phyloP scores from a whole-genome alignment of 2,797 vertebrate genomes.

The Psittacula echo region DNA sequence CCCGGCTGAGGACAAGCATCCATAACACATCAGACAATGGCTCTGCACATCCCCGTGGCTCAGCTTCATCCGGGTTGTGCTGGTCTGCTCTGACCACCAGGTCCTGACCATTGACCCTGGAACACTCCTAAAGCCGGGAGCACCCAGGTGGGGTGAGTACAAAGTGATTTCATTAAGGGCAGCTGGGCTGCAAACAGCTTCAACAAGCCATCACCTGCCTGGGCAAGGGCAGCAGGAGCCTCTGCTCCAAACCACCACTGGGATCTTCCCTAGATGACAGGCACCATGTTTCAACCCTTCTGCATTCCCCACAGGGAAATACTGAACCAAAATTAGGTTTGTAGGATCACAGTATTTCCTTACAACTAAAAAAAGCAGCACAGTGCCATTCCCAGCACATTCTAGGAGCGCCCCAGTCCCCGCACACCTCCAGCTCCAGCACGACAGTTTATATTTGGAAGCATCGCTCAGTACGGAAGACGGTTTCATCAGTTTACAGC shows the following conservation, averaged over 20 bases:
- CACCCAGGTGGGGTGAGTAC: neutral
- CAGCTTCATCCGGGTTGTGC: neutral
- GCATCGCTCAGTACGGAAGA: neutral
- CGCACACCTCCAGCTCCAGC: neutral
- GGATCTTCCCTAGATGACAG: neutral
- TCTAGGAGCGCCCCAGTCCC: neutral
- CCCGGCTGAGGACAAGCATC: neutral
- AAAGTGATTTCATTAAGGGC: neutral
- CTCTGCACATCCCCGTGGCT: rapidly evolving
- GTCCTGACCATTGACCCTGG: rapidly evolving
- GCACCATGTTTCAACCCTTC: neutral
- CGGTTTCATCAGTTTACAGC: neutral
- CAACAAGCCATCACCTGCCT: neutral
- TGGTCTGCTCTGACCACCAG: rapidly evolving
- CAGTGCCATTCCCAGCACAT: rapidly evolving
- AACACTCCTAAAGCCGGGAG: neutral
- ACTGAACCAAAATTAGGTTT: rapidly evolving
- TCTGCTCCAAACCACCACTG: rapidly evolving
- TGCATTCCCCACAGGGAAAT: neutral
- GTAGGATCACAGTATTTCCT: neutral
- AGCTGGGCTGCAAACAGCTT: neutral
- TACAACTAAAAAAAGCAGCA: neutral
- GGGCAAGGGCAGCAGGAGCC: rapidly evolving
- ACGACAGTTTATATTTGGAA: neutral
- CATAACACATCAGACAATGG: rapidly evolving